Conservation (phyloP, 2,113 vertebrate genomes). For the Solea senegalensis region DNA sequence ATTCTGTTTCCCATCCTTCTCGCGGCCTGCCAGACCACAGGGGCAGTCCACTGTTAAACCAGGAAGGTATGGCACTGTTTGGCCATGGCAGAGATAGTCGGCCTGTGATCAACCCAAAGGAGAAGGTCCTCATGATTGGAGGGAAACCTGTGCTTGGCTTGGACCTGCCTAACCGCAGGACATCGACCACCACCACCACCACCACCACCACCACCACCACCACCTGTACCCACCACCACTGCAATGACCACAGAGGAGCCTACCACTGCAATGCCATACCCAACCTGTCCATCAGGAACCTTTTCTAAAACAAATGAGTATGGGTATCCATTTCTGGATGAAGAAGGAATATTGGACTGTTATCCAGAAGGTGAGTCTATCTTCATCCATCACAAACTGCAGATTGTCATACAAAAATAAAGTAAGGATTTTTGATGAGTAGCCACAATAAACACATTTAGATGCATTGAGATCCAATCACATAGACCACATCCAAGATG, state of each 20-base stretch:
- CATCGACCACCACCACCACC: conserved; percentile 65
- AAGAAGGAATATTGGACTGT: conserved; percentile 87
- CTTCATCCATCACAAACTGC: background rate
- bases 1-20: conserved; percentile 3
- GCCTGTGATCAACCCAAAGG: conserved; percentile 92
- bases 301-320: conserved; percentile 83
- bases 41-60: conserved; percentile 91
- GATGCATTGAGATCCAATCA: background rate
- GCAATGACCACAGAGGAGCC: conserved; percentile 68
- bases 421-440: no score
- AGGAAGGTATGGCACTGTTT: conserved; percentile 93
- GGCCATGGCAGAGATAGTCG: conserved; percentile 90
- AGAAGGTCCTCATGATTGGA: conserved; percentile 91
- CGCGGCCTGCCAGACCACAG: conserved; percentile 82
- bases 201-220: conserved; percentile 68
- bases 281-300: conserved; percentile 92
- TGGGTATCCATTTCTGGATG: conserved; percentile 84
- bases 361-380: conserved; percentile 87
- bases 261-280: conserved; percentile 67
- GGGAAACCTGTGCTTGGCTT: conserved; percentile 93
- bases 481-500: background rate
- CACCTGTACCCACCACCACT: conserved; percentile 64
- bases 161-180: conserved; percentile 85
- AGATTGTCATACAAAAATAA: conserved; percentile 4
- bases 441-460: background rate